Base-by-base conservation (phyloP, 2,113 vertebrate species). In the Corythaixoides concolor region DNA sequence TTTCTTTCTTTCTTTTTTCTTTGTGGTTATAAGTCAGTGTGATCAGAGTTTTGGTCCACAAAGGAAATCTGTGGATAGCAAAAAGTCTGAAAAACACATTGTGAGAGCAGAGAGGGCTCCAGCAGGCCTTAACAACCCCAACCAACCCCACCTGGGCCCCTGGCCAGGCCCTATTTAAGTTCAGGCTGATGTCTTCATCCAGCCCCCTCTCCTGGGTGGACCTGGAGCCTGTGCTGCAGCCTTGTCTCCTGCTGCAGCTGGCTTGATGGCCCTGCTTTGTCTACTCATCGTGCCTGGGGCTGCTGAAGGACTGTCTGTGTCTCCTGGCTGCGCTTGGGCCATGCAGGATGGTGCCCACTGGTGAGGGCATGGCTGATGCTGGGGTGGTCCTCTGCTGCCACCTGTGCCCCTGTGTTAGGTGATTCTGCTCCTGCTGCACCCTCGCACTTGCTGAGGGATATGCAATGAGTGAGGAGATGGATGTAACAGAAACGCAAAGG, bases 161-260 rank as follows among this genome's bases (percentile, higher is more conserved):
- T 9, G 26, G 13, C 23, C 26, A 12, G 28, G n/a, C 15, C 18
- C 49, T 68, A 17, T 39, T 70, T 56, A 74, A 81, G 23, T 5
- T 70, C 56, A 63, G 52, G 15, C n/a, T 32, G 14, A 8, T 4
- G 3, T 0, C 1, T 19, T 0, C 0, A 0, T 1, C 1, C 33
- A 2, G 1, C 0, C 0, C 0, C 37, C 43, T 37, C 1, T 35
- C 14, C 2, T 24, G 8, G 11, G 24, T 45, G 8, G 6, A 1
- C 0, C 0, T 12, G 0, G 0, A 19, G 5, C 0, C 2, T 68
- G 6, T 56, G 3, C 1, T 37, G 12, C 0, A 41, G 32, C 1
- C 0, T 0, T 60, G 16, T 3, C 2, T 82, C 2, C 6, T 30
- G 26, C 4, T 77, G 15, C 6, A 43, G 2, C 4, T 22, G 3